Evolutionary conservation across 2,888 invertebrate species (phyloP).

Genomic region (Strigamia maritima): DNA sequence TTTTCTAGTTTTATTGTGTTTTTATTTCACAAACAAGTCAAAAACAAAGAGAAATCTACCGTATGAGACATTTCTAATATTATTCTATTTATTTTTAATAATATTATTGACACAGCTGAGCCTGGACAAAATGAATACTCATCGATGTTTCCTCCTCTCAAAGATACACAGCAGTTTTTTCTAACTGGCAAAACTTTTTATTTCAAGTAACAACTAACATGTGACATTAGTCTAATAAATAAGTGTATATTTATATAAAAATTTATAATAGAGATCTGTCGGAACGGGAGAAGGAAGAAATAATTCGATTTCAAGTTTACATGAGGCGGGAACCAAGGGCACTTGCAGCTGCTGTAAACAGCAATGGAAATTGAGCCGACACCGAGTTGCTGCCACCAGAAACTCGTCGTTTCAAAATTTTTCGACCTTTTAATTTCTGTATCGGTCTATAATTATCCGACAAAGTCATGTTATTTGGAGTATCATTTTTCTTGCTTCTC

Average conservation of each 20-base stretch:
- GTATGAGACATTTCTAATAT: background rate
- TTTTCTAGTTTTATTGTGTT: too few relatives aligned
- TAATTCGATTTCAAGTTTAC: background rate
- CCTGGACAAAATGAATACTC: too few relatives aligned
- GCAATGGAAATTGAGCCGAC: background rate
- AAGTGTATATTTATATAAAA: conserved; percentile 29
- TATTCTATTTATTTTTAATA: too few relatives aligned
- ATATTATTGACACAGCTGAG: too few relatives aligned
- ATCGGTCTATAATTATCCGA: background rate
- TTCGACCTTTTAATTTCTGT: background rate
- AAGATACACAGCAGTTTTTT: background rate
- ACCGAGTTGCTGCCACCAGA: background rate
- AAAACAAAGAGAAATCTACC: background rate
- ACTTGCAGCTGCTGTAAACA: background rate
- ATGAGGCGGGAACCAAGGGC: background rate
- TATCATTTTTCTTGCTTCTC: background rate
- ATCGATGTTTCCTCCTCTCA: too few relatives aligned
- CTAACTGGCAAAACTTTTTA: background rate
- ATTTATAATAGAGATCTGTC: conserved; percentile 21
- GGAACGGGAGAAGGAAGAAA: background rate
- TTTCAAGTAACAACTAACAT: conserved; percentile 19
- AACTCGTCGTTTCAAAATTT: background rate
- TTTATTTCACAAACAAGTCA: too few relatives aligned
- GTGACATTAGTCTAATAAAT: background rate
- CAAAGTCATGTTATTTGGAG: background rate